Conservation (phyloP, 2,113 vertebrate species). For the Halichoerus grypus region DNA sequence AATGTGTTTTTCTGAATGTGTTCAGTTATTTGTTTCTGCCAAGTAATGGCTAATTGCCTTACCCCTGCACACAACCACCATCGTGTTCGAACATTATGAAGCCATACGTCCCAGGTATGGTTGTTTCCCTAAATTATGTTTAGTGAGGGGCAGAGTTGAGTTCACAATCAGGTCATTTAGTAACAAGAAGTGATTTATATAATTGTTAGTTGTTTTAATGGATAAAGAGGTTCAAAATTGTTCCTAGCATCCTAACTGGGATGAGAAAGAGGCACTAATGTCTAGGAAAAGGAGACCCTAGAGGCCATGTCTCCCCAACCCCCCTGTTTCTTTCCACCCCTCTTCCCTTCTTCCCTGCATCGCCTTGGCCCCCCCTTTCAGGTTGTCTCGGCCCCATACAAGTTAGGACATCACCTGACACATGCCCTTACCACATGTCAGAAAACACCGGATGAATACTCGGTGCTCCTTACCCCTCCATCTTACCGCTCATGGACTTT, state of each 20-base stretch:
- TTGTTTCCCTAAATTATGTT: neutral
- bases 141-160: neutral
- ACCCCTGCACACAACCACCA: neutral
- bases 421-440: rapidly evolving
- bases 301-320: neutral
- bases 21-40: neutral
- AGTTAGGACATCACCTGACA: neutral
- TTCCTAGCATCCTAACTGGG: neutral
- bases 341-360: too few species aligned
- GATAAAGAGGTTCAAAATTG: neutral
- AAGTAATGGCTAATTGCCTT: neutral
- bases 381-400: neutral
- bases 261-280: neutral
- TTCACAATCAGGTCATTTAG: neutral
- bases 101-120: neutral
- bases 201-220: neutral
- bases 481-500: rapidly evolving
- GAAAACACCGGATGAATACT: neutral
- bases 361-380: too few species aligned
- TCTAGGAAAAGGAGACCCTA: neutral
- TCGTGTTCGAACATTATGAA: neutral
- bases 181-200: neutral
- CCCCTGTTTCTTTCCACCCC: rapidly evolving
- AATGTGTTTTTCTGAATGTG: neutral
- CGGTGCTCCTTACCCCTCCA: neutral